Conservation (phyloP, 1,140 invertebrate species). For the Meloidogyne hapla region DNA sequence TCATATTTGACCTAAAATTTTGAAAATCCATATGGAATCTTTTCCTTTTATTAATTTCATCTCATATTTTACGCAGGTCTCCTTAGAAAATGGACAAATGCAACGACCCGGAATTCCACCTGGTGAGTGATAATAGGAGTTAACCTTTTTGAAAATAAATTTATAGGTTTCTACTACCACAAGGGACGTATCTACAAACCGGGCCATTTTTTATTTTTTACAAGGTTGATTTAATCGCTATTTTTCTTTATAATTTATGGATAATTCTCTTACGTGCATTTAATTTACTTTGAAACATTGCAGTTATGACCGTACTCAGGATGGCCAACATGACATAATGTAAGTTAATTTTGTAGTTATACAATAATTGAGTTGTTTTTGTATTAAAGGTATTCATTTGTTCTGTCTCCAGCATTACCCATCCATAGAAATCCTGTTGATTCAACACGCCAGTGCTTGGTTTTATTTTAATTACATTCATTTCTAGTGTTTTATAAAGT, state of each 20-base stretch:
- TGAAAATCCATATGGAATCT: too few relatives aligned
- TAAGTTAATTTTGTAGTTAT: not conserved
- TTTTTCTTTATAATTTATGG: not conserved
- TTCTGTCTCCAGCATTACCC: slow-evolving; percentile 44
- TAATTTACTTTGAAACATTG: not conserved
- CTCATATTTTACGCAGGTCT: not conserved
- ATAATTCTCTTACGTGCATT: too few relatives aligned
- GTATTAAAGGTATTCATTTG: slow-evolving; percentile 32
- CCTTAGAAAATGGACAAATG: not conserved
- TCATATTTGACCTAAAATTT: too few relatives aligned
- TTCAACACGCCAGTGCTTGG: slow-evolving; percentile 1
- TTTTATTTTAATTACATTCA: not conserved
- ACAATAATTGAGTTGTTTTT: not conserved
- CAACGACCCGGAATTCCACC: slow-evolving; percentile 43
- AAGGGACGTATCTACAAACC: slow-evolving; percentile 34
- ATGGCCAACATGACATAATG: slow-evolving; percentile 40
- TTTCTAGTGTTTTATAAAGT: slow-evolving; percentile 27
- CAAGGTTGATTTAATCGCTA: not conserved
- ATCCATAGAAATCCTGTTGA: not conserved
- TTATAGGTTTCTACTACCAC: slow-evolving; percentile 28
- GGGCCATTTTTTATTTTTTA: slow-evolving; percentile 53
- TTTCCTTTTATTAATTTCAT: too few relatives aligned
- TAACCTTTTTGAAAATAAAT: too few relatives aligned
- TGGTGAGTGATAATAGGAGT: slow-evolving; percentile 10
- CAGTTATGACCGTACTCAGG: slow-evolving; percentile 37